Percentiles rank a stretch among this genome's conserved stretches.
Conservation (phyloP, 2,113 vertebrate genomes). For the Balaeniceps rex region DNA sequence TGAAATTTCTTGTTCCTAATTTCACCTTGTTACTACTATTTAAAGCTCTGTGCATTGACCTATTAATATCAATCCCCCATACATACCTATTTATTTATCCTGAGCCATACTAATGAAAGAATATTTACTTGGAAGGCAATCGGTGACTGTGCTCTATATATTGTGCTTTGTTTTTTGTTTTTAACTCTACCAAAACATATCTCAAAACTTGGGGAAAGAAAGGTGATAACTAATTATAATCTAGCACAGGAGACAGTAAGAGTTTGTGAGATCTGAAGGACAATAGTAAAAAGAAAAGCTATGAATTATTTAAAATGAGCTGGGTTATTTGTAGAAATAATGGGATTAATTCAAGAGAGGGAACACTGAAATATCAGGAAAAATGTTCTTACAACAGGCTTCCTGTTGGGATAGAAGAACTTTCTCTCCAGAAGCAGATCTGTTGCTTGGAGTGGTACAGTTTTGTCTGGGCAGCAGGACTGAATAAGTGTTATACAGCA, state of each 20-base stretch:
- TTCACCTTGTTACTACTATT: neutral
- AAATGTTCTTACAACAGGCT: neutral
- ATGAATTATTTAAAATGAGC: neutral
- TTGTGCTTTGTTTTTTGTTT: neutral
- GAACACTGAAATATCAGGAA: neutral
- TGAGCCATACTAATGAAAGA: neutral
- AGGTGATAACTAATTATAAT: neutral
- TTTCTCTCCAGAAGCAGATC: neutral
- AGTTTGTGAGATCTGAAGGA: neutral
- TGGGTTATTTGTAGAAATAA: neutral
- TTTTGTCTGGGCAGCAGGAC: neutral
- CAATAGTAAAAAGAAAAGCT: neutral
- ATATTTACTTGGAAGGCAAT: neutral
- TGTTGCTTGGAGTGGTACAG: neutral
- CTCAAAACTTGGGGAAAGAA: neutral
- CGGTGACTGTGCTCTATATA: neutral
- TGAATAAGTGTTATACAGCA: neutral
- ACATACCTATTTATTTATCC: neutral
- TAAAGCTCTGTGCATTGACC: neutral
- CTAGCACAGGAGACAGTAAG: neutral
- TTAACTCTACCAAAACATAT: neutral
- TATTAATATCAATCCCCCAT: neutral
- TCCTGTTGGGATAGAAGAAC: neutral
- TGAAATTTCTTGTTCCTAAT: neutral
- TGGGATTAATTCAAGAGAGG: neutral